Conservation (phyloP, 2,113 vertebrate genomes). For the Trinectes maculatus region DNA sequence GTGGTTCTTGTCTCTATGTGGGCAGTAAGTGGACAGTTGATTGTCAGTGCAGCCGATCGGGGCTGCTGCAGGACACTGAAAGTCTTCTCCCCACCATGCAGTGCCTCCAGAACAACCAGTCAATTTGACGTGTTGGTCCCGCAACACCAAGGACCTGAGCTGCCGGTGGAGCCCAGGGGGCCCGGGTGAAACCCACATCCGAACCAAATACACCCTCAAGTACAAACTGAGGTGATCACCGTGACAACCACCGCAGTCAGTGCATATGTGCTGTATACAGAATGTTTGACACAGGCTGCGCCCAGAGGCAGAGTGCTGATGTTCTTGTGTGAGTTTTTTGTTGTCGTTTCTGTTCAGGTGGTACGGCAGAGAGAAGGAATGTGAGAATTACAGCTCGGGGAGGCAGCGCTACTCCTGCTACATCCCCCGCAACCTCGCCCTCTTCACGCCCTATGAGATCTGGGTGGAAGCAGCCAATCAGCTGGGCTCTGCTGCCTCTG, state of each 20-base stretch:
- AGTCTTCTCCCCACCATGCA: conserved; percentile 57
- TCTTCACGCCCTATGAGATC: conserved; percentile 95
- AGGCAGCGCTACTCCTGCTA: conserved; percentile 88
- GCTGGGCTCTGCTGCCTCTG: conserved; percentile 88
- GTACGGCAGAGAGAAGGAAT: conserved; percentile 92
- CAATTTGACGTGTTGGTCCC: conserved; percentile 94
- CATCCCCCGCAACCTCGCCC: conserved; percentile 91
- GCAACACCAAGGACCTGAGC: conserved; percentile 92
- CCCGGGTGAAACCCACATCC: conserved; percentile 88
- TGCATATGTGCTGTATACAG: too few relatives aligned
- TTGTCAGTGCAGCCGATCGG: background rate
- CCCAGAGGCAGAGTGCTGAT: background rate
- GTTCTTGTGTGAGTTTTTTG: background rate
- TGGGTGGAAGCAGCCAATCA: conserved; percentile 94
- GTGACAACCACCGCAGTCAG: too few relatives aligned
- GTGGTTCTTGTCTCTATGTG: conserved; percentile 93
- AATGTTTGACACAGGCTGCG: background rate
- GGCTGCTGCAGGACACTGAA: too few relatives aligned
- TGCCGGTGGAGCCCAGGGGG: conserved; percentile 90
- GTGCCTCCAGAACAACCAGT: conserved; percentile 92
- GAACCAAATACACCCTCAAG: conserved; percentile 93
- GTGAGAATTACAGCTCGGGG: conserved; percentile 85
- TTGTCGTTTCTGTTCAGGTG: conserved; percentile 89
- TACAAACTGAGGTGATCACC: conserved; percentile 92
- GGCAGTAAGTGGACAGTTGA: conserved; percentile 85